Evolutionary conservation across 2,797 vertebrate species (phyloP).

Genomic region (Channallabes apus): DNA sequence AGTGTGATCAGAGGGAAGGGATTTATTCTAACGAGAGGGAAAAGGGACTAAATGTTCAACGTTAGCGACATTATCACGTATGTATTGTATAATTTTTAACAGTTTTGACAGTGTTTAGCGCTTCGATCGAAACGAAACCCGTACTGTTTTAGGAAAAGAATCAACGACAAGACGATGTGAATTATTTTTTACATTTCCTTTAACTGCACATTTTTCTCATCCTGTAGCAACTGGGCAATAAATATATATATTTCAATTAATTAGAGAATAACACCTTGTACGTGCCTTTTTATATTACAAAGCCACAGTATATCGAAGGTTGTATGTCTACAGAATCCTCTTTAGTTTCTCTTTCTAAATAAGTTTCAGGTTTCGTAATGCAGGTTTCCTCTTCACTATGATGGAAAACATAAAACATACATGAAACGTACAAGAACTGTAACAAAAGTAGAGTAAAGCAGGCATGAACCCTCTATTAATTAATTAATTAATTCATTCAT

Average conservation of each 20-base stretch:
- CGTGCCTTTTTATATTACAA: background rate
- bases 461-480: too few relatives aligned
- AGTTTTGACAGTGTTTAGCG: too few relatives aligned
- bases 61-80: background rate
- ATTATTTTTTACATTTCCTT: background rate
- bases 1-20: conserved; percentile 25
- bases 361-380: background rate
- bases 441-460: too few relatives aligned
- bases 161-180: background rate
- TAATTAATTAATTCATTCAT: too few relatives aligned
- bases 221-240: background rate
- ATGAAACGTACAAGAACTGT: background rate
- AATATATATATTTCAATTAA: background rate
- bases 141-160: background rate
- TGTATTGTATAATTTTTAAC: background rate
- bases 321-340: background rate
- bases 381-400: background rate
- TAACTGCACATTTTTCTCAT: background rate
- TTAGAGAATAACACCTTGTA: background rate
- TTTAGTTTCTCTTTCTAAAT: background rate
- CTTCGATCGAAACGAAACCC: too few relatives aligned
- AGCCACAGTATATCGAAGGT: background rate
- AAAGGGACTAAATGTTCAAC: background rate
- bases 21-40: background rate
- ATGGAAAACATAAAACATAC: background rate